Evolutionary conservation across 2,888 invertebrate species (phyloP).

Genomic region (Alviniconcha strummeri): DNA sequence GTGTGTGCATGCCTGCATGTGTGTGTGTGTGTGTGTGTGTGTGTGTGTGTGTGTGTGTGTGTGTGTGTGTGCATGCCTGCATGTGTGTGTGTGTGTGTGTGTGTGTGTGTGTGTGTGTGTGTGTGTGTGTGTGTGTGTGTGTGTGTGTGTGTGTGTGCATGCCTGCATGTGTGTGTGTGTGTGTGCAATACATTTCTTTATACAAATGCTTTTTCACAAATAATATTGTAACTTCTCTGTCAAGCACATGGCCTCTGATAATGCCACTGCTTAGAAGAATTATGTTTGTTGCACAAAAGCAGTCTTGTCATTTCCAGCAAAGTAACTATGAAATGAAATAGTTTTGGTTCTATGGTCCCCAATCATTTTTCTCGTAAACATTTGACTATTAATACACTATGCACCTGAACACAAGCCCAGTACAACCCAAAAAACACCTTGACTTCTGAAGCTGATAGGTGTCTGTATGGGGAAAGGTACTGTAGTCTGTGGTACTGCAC

Average conservation of each 20-base stretch:
- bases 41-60: background rate
- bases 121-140: no score
- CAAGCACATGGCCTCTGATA: no score
- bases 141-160: no score
- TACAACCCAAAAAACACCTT: background rate
- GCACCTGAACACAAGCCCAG: background rate
- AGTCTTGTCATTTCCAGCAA: background rate
- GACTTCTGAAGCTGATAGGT: background rate
- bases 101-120: background rate
- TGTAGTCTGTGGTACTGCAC: background rate
- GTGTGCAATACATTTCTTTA: background rate
- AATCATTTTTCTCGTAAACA: background rate
- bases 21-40: slow-evolving; percentile 4
- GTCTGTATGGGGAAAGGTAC: background rate
- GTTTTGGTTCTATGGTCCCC: background rate
- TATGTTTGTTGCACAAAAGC: background rate
- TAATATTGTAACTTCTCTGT: no score
- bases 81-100: slow-evolving; percentile 10
- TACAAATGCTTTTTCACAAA: background rate
- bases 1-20: background rate
- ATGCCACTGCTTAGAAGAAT: background rate
- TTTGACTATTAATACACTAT: background rate
- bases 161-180: background rate
- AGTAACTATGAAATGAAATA: background rate
- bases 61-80: background rate